These are phyloP conservation scores for Phylloscopus collybita DNA, from an alignment of 2,797 vertebrate species.

Conservation along the genomic window DNA sequence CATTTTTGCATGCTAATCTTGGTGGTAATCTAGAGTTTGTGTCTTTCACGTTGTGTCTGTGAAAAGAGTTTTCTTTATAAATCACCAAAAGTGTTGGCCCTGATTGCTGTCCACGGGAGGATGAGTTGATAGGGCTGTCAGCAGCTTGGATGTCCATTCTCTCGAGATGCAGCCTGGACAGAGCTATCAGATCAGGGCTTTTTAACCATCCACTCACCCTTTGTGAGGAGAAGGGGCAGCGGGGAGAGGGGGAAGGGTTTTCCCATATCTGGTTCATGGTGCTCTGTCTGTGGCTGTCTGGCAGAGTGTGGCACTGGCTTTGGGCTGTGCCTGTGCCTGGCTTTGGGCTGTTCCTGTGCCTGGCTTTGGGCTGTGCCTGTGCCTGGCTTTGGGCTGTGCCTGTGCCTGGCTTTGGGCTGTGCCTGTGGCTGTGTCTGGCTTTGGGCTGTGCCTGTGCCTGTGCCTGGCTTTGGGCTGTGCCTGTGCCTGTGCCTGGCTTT, in stretches of 20 bases:
- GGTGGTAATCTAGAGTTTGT: conserved; percentile 85
- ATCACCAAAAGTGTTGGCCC: neutral
- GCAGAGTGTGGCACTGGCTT: accelerated
- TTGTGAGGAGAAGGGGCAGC: neutral
- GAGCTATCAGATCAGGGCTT: neutral
- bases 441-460: too few species aligned
- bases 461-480: too few species aligned
- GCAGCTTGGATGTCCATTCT: neutral
- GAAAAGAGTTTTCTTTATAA: conserved; percentile 82
- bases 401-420: too few species aligned
- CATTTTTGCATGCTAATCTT: conserved; percentile 90
- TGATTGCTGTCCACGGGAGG: neutral
- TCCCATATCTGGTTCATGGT: accelerated
- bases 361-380: too few species aligned
- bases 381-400: too few species aligned
- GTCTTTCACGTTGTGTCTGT: conserved; percentile 81
- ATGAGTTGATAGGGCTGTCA: neutral
- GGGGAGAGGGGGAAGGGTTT: neutral
- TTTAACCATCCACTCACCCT: neutral
- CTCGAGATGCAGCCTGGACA: neutral
- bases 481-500: too few species aligned
- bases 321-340: neutral
- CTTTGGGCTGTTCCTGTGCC: neutral
- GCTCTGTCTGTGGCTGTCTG: neutral
- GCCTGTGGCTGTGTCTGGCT: too few species aligned